These are phyloP conservation scores for Apeltes quadracus DNA, from an alignment of 2,113 vertebrate species.

Conservation along the genomic window DNA sequence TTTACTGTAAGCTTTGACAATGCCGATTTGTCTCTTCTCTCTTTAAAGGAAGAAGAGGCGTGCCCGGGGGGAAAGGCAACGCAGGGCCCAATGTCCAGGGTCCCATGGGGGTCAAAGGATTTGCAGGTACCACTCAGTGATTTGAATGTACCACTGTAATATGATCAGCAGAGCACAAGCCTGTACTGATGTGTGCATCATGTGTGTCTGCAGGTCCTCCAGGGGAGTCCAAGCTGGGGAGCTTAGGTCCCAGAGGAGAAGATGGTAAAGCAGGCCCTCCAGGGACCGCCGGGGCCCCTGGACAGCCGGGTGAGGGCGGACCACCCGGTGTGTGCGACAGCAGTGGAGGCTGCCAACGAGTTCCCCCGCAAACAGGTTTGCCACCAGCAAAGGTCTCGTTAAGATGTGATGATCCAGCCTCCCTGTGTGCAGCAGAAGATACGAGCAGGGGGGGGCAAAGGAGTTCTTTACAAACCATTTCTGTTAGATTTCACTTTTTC, in stretches of 20 bases:
- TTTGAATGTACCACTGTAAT: background rate
- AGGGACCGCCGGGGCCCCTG: slow-evolving; percentile 76
- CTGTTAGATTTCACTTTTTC: background rate
- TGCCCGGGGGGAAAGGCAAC: slow-evolving; percentile 70
- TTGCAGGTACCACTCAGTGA: slow-evolving; percentile 70
- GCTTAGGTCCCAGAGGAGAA: slow-evolving; percentile 77
- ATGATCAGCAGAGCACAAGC: background rate
- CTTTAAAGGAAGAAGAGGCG: slow-evolving; percentile 72
- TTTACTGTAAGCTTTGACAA: background rate
- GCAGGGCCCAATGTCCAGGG: slow-evolving; percentile 74
- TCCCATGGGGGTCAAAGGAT: slow-evolving; percentile 74
- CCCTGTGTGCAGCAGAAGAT: background rate
- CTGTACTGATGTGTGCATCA: background rate
- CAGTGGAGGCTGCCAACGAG: slow-evolving; percentile 81
- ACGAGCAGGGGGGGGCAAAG: background rate
- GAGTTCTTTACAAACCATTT: background rate
- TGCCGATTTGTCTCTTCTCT: background rate
- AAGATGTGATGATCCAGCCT: background rate
- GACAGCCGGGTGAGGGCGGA: slow-evolving; percentile 83
- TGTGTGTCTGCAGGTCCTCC: slow-evolving; percentile 75
- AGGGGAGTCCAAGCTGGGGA: slow-evolving; percentile 83
- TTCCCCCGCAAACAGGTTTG: slow-evolving; percentile 65
- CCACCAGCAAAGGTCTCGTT: background rate
- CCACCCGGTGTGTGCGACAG: slow-evolving; percentile 82
- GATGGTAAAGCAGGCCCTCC: slow-evolving; percentile 78